phyloP scores from a whole-genome alignment of 2,797 vertebrate genomes.

The Leuciscus waleckii region DNA sequence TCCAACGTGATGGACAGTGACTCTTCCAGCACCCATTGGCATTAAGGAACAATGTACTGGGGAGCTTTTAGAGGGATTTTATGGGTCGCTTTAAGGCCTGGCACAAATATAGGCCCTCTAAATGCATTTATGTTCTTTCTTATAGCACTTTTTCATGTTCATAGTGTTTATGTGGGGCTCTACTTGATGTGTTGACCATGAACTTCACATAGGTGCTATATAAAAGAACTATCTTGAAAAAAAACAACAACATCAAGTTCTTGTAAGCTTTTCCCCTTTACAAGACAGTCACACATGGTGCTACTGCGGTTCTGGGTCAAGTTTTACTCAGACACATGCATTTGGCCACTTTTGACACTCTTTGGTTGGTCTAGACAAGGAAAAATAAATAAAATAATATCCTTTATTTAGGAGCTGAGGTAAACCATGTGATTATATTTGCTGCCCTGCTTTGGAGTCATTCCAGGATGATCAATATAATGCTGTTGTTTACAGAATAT shows the following conservation, averaged over 20 bases:
- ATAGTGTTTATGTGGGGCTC: slow-evolving; percentile 42
- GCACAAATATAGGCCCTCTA: slow-evolving; percentile 38
- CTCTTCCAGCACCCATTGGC: slow-evolving; percentile 53
- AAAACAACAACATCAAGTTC: slow-evolving; percentile 71
- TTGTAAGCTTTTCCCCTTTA: slow-evolving; percentile 53
- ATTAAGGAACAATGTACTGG: slow-evolving; percentile 30
- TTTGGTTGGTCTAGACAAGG: background rate
- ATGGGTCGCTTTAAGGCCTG: slow-evolving; percentile 17
- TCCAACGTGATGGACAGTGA: slow-evolving; percentile 80
- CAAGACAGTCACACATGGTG: slow-evolving; percentile 47
- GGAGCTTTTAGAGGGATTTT: slow-evolving; percentile 66
- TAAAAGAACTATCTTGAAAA: slow-evolving; percentile 52
- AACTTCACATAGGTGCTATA: slow-evolving; percentile 82
- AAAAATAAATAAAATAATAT: background rate
- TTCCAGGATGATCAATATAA: slow-evolving; percentile 26
- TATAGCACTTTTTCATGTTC: slow-evolving; percentile 69
- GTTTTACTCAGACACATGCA: slow-evolving; percentile 8
- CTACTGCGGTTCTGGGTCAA: slow-evolving; percentile 27
- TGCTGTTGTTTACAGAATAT: slow-evolving; percentile 42
- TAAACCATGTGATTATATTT: slow-evolving; percentile 27
- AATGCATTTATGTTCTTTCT: slow-evolving; percentile 76
- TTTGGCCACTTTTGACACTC: slow-evolving; percentile 8
- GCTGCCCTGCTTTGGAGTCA: background rate
- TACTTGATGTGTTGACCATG: slow-evolving; percentile 65
- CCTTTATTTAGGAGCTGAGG: slow-evolving; percentile 23